These are phyloP conservation scores for Cerceris ruficornis DNA, from an alignment of 2,888 invertebrate species.

Conservation along the genomic window DNA sequence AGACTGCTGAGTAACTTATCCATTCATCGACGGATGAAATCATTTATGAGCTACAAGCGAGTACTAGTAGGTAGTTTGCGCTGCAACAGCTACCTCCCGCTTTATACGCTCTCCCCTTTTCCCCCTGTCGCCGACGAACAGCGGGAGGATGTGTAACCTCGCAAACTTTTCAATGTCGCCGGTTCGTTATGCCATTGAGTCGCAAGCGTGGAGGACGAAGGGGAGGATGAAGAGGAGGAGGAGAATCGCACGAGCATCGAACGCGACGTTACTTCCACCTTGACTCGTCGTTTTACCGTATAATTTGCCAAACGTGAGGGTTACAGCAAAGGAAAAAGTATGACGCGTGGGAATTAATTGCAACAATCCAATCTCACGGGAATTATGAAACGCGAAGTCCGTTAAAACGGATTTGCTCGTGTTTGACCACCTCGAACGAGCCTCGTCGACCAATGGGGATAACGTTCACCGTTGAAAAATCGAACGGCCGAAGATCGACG, in stretches of 20 bases:
- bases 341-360: conserved; percentile 57
- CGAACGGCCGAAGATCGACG: too few relatives aligned
- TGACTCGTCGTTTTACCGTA: conserved; percentile 38
- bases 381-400: neutral
- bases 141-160: conserved; percentile 44
- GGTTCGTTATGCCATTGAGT: conserved; percentile 51
- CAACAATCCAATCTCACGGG: conserved; percentile 34
- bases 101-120: conserved; percentile 4
- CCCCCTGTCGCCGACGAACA: conserved; percentile 42
- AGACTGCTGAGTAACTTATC: conserved; percentile 41
- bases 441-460: too few relatives aligned
- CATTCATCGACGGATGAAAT: conserved; percentile 52
- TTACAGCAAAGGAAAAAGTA: conserved; percentile 58
- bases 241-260: conserved; percentile 10
- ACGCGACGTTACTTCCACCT: conserved; percentile 14
- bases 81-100: conserved; percentile 10
- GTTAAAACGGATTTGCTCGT: neutral
- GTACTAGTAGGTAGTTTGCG: conserved; percentile 47
- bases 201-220: conserved; percentile 21
- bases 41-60: conserved; percentile 44
- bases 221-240: too few relatives aligned
- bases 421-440: too few relatives aligned
- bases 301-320: conserved; percentile 55
- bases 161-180: conserved; percentile 60
- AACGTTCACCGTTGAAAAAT: too few relatives aligned